Conservation (phyloP, 2,888 invertebrate species). For the Diplolepis rosae region DNA sequence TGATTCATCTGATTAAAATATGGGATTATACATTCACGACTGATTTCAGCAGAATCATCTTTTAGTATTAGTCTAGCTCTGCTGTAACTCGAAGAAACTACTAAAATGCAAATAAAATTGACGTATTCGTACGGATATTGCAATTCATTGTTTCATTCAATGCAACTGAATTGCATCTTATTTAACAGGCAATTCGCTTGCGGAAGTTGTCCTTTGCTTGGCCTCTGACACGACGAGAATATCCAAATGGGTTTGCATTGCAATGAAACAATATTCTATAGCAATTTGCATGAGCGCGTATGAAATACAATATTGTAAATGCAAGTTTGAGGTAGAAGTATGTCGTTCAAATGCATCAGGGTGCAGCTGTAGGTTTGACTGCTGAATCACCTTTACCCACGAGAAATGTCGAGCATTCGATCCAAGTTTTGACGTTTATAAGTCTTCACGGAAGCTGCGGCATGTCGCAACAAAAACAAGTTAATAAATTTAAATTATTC, state of each 20-base stretch:
- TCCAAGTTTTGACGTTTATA: no score
- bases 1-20: background rate
- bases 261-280: background rate
- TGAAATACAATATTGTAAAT: background rate
- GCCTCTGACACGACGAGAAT: background rate
- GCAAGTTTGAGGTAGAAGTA: no score
- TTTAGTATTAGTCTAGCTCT: background rate
- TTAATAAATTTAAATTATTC: no score
- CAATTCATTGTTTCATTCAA: conserved; percentile 7
- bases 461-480: no score
- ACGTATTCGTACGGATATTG: background rate
- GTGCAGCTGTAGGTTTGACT: no score
- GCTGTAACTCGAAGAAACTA: conserved; percentile 13
- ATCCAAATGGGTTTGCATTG: background rate
- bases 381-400: no score
- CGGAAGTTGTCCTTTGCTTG: conserved; percentile 2
- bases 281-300: background rate
- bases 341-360: no score
- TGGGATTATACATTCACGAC: background rate
- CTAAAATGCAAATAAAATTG: conserved; percentile 8
- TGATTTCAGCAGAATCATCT: conserved; percentile 7
- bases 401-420: no score
- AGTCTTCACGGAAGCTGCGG: no score
- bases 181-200: conserved; percentile 3
- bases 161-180: conserved; percentile 17